phyloP scores from a whole-genome alignment of 2,888 invertebrate species.

The Monochamus alternatus region DNA sequence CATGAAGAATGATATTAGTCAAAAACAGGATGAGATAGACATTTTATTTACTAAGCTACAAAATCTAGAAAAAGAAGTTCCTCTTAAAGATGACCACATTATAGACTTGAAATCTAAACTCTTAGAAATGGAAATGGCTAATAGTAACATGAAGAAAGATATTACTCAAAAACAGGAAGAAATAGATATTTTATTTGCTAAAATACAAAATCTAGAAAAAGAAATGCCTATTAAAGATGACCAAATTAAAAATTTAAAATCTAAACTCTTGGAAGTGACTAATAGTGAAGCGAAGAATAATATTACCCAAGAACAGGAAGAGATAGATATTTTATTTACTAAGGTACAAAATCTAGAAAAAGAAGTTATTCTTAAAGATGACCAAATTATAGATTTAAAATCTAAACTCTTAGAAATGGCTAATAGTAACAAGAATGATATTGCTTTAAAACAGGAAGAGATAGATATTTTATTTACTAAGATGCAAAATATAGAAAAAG shows the following conservation, averaged over 20 bases:
- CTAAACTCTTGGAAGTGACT: background rate
- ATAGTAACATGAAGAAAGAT: background rate
- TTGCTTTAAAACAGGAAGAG: background rate
- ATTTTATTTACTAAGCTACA: background rate
- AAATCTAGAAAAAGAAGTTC: background rate
- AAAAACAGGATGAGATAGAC: background rate
- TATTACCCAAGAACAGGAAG: background rate
- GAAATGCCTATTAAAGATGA: background rate
- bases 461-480: background rate
- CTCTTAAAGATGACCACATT: background rate
- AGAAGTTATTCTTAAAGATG: too few species aligned
- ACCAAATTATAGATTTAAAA: too few species aligned
- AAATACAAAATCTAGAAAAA: background rate
- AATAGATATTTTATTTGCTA: background rate
- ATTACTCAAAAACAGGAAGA: background rate
- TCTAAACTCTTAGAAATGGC: too few species aligned
- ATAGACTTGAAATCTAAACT: background rate
- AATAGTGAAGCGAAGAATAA: too few species aligned
- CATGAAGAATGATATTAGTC: background rate
- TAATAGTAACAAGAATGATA: too few species aligned
- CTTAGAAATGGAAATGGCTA: too few species aligned
- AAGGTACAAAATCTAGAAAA: too few species aligned
- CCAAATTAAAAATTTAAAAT: constrained; percentile 12
- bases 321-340: background rate
- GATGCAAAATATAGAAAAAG: too few species aligned